Percentiles rank a stretch among this genome's conserved stretches.
These are phyloP conservation scores for Saxidomus purpurata DNA, from an alignment of 1,140 invertebrate genomes.

Conservation along the genomic window DNA sequence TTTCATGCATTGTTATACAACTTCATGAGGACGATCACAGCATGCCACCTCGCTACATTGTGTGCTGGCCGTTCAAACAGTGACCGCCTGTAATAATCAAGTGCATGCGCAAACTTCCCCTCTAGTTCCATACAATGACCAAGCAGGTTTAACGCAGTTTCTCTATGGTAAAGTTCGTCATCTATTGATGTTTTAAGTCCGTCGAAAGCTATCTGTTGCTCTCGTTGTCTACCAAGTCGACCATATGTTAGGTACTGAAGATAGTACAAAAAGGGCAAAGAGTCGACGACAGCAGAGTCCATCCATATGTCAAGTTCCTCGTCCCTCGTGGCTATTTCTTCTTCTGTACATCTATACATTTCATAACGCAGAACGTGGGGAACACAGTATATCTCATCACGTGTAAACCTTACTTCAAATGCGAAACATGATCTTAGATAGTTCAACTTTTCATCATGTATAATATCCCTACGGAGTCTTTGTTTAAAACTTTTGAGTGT, in stretches of 20 bases:
- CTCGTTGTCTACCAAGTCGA: background rate
- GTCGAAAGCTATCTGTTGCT: background rate
- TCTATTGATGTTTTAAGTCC: background rate
- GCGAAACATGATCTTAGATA: background rate
- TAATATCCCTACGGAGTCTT: background rate
- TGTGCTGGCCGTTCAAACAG: background rate
- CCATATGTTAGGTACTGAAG: background rate
- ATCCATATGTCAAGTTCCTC: background rate
- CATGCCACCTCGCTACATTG: background rate
- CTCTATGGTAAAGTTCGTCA: background rate
- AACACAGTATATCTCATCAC: background rate
- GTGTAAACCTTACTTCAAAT: background rate
- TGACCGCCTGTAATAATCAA: background rate
- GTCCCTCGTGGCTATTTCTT: background rate
- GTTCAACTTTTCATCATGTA: background rate
- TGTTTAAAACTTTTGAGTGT: too few species aligned
- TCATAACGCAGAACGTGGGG: background rate
- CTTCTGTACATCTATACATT: background rate
- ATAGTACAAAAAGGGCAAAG: background rate
- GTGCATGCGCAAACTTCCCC: background rate
- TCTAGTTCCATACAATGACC: background rate
- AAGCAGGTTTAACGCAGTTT: slow-evolving; percentile 1
- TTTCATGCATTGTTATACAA: too few species aligned
- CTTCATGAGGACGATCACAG: too few species aligned
- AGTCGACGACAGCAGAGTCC: background rate